These are phyloP conservation scores for Neodiprion lecontei DNA, from an alignment of 1,140 invertebrate species.

Conservation along the genomic window DNA sequence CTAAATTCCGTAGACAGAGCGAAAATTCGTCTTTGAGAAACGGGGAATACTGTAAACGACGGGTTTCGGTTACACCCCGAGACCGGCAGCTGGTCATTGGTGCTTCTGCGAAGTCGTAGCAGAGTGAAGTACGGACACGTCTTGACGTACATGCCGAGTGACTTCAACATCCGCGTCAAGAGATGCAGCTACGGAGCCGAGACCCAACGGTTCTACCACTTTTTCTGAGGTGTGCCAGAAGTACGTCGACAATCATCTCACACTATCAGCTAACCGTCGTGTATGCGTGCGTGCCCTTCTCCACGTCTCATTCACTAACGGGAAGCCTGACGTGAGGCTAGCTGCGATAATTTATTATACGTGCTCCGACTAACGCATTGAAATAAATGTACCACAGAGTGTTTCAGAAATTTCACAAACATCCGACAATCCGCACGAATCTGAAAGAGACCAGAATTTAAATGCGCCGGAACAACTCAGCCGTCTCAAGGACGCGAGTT, in stretches of 20 bases:
- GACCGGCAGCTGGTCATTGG: neutral
- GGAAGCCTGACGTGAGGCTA: conserved; percentile 43
- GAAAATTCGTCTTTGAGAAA: too few species aligned
- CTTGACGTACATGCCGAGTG: too few species aligned
- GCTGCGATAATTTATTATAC: conserved; percentile 45
- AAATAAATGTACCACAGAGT: too few species aligned
- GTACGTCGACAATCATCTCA: conserved; percentile 2
- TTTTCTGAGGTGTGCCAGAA: neutral
- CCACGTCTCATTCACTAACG: conserved; percentile 37
- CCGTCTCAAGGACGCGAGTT: neutral
- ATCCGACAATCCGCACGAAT: too few species aligned
- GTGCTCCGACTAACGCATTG: conserved; percentile 16
- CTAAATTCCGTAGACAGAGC: too few species aligned
- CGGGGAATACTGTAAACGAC: too few species aligned
- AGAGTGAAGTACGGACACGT: too few species aligned
- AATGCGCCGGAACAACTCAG: too few species aligned
- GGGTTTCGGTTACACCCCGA: too few species aligned
- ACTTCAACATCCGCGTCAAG: neutral
- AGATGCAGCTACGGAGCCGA: neutral
- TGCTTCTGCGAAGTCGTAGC: neutral
- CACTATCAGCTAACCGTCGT: neutral
- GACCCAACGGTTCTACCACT: neutral
- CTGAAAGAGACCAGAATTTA: too few species aligned
- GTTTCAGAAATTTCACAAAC: too few species aligned
- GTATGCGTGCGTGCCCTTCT: neutral